Base-by-base conservation (phyloP, 2,113 vertebrate species). In the Agapornis roseicollis region DNA sequence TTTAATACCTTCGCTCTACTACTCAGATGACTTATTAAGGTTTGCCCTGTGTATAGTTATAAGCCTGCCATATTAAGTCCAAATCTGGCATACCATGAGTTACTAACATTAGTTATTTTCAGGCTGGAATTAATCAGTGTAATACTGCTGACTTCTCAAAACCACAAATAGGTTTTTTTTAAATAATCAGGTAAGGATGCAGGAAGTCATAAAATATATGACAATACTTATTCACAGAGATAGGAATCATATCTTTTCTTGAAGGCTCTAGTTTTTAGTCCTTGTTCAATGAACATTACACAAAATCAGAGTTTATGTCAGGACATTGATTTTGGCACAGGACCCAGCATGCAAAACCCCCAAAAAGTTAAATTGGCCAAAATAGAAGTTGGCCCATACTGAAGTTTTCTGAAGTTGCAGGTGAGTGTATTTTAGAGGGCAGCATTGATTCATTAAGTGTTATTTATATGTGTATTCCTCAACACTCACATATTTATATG, bases 91-190 rank as follows among this genome's bases (percentile, higher is more conserved):
- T 58, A 29, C 37, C 17, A 18, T 11, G 19, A 79, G 42, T 39
- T 39, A 17, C 80, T 60, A 85, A 16, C 8, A 13, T 50, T 49
- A 64, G 58, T 72, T 88, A 17, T 65, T 83, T 82, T 56, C 53
- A 25, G 3, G 70, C 31, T 66, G 42, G 68, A 95, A 76, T 93
- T 84, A 93, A 70, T 96, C 80, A 58, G 16, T 35, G 2, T 23
- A 50, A 90, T 86, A 86, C 46, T 90, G 90, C 95, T 88, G 95
- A 95, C 33, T 90, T 90, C 50, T 55, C 81, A 77, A 47, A 95
- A 63, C 71, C 77, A 35, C 71, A 50, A 65, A 63, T 46, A 63
- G 50, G 46, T 61, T 80, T 80, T 85, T 88, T 95, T 94, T 93
- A 63, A 50, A 63, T 27, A 84, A 55, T 50, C 55, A 88, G 58